phyloP scores from a whole-genome alignment of 2,113 vertebrate genomes.

The Chaetorhynchus papuensis region DNA sequence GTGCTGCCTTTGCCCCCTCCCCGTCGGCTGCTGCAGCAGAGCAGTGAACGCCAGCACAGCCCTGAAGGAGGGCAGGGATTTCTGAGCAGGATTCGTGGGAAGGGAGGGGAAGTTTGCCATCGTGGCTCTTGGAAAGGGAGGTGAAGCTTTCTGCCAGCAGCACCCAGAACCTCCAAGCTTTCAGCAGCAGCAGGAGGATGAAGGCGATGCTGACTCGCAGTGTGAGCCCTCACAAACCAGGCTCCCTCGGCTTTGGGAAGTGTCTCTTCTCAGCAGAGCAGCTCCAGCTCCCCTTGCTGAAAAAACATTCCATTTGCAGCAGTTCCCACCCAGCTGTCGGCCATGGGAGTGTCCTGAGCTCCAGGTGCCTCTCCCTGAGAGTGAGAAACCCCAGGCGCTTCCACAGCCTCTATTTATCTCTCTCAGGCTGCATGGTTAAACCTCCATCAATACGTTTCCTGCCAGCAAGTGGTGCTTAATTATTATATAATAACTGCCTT shows the following conservation, averaged over 20 bases:
- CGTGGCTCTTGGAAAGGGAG: not conserved
- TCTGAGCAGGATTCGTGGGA: not conserved
- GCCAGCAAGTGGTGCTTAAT: constrained; percentile 46
- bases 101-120: not conserved
- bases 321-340: not conserved
- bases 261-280: not conserved
- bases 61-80: not conserved
- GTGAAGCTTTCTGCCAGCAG: not conserved
- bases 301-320: not conserved
- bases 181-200: not conserved
- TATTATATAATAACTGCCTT: constrained; percentile 24
- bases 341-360: not conserved
- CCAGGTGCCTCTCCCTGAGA: not conserved
- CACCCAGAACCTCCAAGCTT: not conserved
- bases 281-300: not conserved
- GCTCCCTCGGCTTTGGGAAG: not conserved
- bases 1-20: not conserved
- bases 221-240: not conserved
- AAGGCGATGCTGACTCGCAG: not conserved
- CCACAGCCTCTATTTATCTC: not conserved
- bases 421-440: not conserved
- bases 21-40: not conserved
- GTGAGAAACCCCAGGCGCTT: not conserved
- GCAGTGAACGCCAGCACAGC: rapidly evolving
- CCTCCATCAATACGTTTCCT: constrained; percentile 14